A percentile compares a stretch with the other conserved stretches of the same genome.
phyloP scores from a whole-genome alignment of 2,888 invertebrate genomes.

The Ferrisia virgata region DNA sequence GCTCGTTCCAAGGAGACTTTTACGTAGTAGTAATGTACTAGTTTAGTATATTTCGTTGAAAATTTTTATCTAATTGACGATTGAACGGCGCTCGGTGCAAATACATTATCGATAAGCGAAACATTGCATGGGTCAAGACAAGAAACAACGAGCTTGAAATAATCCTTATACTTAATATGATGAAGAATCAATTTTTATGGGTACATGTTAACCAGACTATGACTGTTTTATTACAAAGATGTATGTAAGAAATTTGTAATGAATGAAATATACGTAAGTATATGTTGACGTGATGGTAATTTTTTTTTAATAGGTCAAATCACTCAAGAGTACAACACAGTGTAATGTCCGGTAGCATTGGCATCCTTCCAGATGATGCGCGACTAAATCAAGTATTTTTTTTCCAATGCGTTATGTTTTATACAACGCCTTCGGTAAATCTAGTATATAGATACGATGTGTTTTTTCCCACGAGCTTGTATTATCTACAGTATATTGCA shows the following conservation, averaged over 20 bases:
- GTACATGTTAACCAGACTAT: background rate
- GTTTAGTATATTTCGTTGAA: background rate
- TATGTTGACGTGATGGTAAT: background rate
- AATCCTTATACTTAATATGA: too few relatives aligned
- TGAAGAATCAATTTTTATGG: too few relatives aligned
- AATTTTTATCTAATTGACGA: background rate
- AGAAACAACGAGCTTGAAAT: too few relatives aligned
- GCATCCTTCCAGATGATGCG: background rate
- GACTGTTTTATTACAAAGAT: background rate
- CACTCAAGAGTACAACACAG: background rate
- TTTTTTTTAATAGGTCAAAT: background rate
- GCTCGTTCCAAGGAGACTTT: background rate
- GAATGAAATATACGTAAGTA: background rate
- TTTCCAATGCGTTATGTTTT: too few relatives aligned
- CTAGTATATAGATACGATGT: background rate
- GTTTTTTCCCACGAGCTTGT: too few relatives aligned
- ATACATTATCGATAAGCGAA: too few relatives aligned
- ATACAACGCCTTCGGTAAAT: too few relatives aligned
- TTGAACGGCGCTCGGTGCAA: too few relatives aligned
- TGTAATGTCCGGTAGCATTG: background rate
- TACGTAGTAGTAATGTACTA: background rate
- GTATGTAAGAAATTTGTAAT: background rate
- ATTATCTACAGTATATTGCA: too few relatives aligned
- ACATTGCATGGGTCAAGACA: background rate
- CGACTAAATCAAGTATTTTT: background rate